Conservation (phyloP, 1,140 invertebrate genomes). For the Euwallacea fornicatus region DNA sequence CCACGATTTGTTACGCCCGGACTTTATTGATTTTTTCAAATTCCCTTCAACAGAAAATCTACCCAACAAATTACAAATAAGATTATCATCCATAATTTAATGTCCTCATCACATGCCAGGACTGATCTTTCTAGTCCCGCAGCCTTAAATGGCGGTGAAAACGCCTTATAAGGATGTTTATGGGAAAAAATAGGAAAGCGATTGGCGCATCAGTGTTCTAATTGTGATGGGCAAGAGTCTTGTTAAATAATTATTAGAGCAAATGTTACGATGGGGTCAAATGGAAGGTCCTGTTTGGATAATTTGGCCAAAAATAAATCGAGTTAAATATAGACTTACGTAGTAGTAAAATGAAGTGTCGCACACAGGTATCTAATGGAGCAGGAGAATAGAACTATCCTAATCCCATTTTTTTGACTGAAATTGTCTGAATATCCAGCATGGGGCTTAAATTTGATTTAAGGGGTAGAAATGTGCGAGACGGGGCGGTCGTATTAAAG, state of each 20-base stretch:
- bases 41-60: constrained; percentile 19
- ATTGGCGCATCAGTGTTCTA: constrained; percentile 22
- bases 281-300: constrained; percentile 30
- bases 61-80: constrained; percentile 3
- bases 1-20: constrained; percentile 46
- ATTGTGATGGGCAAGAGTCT: too few relatives aligned
- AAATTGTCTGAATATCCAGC: too few relatives aligned
- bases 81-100: constrained; percentile 16
- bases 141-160: not conserved
- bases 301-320: constrained; percentile 39
- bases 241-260: constrained; percentile 22
- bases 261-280: constrained; percentile 19
- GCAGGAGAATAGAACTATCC: not conserved
- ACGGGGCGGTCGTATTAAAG: constrained; percentile 6
- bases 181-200: constrained; percentile 24
- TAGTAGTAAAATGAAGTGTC: constrained; percentile 31
- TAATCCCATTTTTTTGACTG: too few relatives aligned
- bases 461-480: not conserved
- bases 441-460: too few relatives aligned
- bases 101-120: constrained; percentile 19
- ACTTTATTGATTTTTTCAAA: constrained; percentile 49
- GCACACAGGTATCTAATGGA: constrained; percentile 27
- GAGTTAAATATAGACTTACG: constrained; percentile 39
- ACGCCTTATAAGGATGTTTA: constrained; percentile 7
- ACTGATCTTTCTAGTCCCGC: not conserved